These are phyloP conservation scores for Bathynomus jamesi DNA, from an alignment of 1,140 invertebrate species.

Conservation along the genomic window DNA sequence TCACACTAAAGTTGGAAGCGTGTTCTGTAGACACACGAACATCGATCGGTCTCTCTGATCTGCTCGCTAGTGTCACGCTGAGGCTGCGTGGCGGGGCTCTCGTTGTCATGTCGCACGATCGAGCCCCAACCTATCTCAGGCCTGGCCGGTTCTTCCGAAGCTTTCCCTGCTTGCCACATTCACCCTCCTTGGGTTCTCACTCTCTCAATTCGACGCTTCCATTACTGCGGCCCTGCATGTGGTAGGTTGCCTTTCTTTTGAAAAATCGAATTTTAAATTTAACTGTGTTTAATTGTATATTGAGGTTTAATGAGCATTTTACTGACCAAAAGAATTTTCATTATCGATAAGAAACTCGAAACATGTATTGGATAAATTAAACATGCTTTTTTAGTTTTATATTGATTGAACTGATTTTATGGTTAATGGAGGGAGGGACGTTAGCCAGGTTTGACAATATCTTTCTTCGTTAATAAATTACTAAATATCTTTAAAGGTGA, in stretches of 20 bases:
- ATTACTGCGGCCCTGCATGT: neutral
- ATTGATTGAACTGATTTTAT: too few species aligned
- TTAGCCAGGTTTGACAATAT: too few species aligned
- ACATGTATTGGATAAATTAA: too few species aligned
- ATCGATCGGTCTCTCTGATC: neutral
- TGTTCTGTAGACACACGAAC: neutral
- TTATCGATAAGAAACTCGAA: too few species aligned
- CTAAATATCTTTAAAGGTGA: too few species aligned
- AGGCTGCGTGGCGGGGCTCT: neutral
- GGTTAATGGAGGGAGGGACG: too few species aligned
- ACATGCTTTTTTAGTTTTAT: too few species aligned
- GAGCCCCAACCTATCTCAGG: neutral
- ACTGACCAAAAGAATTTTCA: too few species aligned
- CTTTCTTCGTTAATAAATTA: too few species aligned
- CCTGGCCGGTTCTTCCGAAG: neutral
- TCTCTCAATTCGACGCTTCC: neutral
- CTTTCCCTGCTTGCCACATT: neutral
- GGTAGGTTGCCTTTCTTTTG: neutral
- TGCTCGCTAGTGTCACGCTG: neutral
- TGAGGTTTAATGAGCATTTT: too few species aligned
- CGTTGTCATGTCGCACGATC: neutral
- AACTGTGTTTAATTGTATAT: neutral
- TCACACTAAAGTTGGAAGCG: too few species aligned
- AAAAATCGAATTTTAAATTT: neutral
- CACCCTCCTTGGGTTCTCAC: neutral